Percentiles rank a stretch among this genome's conserved stretches.
phyloP scores from a whole-genome alignment of 2,888 invertebrate genomes.

The Tachystola acroxantha region DNA sequence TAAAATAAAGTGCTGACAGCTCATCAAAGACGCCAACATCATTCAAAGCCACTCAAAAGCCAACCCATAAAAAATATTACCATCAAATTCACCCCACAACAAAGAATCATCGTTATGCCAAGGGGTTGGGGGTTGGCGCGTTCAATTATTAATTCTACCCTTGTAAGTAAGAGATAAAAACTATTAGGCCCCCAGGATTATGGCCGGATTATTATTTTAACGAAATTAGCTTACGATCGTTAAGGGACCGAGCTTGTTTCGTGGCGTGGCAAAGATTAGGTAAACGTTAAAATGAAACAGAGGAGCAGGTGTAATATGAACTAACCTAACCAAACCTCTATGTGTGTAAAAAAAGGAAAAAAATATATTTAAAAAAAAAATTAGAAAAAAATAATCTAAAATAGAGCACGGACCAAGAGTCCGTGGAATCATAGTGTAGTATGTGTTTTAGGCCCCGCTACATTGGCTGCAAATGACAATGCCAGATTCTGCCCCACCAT shows the following conservation, averaged over 20 bases:
- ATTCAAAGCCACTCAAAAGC: background rate
- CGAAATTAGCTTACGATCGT: conserved; percentile 72
- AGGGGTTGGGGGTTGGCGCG: conserved; percentile 30
- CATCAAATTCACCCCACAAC: background rate
- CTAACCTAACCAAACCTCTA: too few species aligned
- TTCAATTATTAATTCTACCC: conserved; percentile 71
- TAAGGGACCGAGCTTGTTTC: conserved; percentile 41
- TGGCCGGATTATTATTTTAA: conserved; percentile 74
- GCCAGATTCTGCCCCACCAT: too few species aligned
- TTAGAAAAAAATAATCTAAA: too few species aligned
- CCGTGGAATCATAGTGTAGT: too few species aligned
- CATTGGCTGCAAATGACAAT: too few species aligned
- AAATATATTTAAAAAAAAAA: too few species aligned
- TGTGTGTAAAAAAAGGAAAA: too few species aligned
- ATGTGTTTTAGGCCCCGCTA: too few species aligned
- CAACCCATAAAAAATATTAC: background rate
- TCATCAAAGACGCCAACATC: too few species aligned
- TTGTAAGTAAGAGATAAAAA: conserved; percentile 62
- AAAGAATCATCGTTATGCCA: background rate
- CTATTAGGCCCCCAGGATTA: conserved; percentile 70
- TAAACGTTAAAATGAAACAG: background rate
- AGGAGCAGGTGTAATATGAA: too few species aligned
- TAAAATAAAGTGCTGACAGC: too few species aligned
- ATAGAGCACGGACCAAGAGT: too few species aligned
- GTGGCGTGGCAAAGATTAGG: conserved; percentile 41